Base-by-base conservation (phyloP, 1,140 invertebrate genomes). In the Pseudomyrmex gracilis region DNA sequence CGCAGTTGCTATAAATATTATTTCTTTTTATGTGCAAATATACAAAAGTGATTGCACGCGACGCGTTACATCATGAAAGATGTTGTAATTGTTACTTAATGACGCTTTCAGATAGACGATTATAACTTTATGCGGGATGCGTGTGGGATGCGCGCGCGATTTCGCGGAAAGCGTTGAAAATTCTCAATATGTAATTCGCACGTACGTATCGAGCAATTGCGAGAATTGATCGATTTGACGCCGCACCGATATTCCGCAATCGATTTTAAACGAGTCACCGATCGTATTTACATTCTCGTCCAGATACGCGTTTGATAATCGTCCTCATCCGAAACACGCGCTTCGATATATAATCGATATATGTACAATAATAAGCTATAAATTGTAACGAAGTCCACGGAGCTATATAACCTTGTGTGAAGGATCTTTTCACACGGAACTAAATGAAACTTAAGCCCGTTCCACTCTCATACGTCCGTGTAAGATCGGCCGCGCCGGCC, bases 381-480 rank as follows among this genome's bases (percentile, higher is more conserved):
- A 34, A 34, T 0, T 34, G 5, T 34, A 34, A 34, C 34, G 0
- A 34, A 34, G 34, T 34, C 34, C 34, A 5, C 34, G 34, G 7
- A 34, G 8, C 8, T 7, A 57, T 7, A 57, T 47, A 47, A 58
- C 43, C 55, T 80, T 80, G 66, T 8, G 7, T 17, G 22, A 22
- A 49, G 7, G 53, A 58, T 49, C 49, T 80, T 80, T 71, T 71
- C 45, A 80, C 66, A 80, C 45, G 76, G 66, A 60, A 71, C 76
- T 71, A 64, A 53, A 73, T 82, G 68, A 76, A 73, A 61, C 70
- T 76, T 22, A 45, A 53, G 43, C 49, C 0, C 71, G 57, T 82
- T 73, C 57, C 58, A 73, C 58, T 82, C 70, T 74, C 58, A 57
- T 76, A 73, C 57, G 43, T 82, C 24, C 47, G 34, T 53, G 34